Conservation (phyloP, 1,140 invertebrate species). For the Oncopodura yosiiana region DNA sequence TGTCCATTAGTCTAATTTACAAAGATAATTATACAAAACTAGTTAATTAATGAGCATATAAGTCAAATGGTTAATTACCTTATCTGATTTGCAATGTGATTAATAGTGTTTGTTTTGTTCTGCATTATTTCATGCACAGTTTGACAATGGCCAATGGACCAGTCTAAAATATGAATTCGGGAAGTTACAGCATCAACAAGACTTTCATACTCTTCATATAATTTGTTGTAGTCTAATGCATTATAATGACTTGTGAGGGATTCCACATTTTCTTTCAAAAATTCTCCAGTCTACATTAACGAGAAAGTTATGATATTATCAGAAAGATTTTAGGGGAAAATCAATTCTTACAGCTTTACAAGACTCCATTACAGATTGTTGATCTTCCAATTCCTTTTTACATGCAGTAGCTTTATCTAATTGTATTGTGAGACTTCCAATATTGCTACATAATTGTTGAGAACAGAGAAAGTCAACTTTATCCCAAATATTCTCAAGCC, state of each 20-base stretch:
- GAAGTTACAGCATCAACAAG: not conserved
- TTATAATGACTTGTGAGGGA: not conserved
- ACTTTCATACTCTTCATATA: not conserved
- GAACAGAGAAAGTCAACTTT: too few species aligned
- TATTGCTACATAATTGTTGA: too few species aligned
- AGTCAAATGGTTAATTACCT: too few species aligned
- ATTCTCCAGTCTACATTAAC: not conserved
- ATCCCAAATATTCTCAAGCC: too few species aligned
- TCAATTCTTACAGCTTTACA: not conserved
- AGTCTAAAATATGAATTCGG: not conserved
- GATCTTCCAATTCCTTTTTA: not conserved
- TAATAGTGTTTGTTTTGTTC: not conserved
- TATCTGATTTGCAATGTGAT: not conserved
- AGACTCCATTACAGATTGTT: slow-evolving; percentile 1
- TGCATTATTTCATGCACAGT: not conserved
- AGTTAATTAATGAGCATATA: too few species aligned
- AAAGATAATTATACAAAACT: not conserved
- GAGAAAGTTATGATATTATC: not conserved
- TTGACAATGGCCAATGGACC: not conserved
- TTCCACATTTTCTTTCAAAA: not conserved
- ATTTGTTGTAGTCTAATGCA: not conserved
- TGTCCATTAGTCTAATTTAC: not conserved
- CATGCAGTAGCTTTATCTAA: too few species aligned
- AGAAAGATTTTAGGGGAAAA: slow-evolving; percentile 3
- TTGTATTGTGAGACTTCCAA: too few species aligned